phyloP scores from a whole-genome alignment of 2,888 invertebrate genomes.

The Euplagia quadripunctaria region DNA sequence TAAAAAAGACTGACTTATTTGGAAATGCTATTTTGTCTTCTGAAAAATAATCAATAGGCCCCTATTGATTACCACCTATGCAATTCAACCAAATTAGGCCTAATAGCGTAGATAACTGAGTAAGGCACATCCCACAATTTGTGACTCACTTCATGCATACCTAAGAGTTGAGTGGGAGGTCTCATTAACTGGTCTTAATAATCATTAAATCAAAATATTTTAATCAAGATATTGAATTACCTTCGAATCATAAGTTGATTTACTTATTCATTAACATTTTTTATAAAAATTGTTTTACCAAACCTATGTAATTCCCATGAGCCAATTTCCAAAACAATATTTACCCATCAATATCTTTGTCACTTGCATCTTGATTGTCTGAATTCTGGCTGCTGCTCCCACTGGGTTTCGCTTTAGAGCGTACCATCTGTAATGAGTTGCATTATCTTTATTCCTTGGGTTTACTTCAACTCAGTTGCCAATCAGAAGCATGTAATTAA shows the following conservation, averaged over 20 bases:
- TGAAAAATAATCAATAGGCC: too few species aligned
- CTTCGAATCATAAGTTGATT: too few species aligned
- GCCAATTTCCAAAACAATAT: constrained; percentile 55
- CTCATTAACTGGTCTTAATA: neutral
- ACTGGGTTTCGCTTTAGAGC: constrained; percentile 77
- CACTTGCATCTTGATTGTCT: constrained; percentile 74
- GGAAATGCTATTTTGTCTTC: neutral
- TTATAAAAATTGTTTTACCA: neutral
- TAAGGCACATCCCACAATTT: neutral
- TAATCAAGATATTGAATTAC: neutral
- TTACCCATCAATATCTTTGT: constrained; percentile 85
- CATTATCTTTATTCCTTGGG: constrained; percentile 35
- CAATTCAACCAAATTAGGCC: neutral
- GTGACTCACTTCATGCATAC: neutral
- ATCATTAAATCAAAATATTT: neutral
- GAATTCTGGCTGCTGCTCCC: constrained; percentile 78
- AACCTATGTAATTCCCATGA: neutral
- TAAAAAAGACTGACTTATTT: too few species aligned
- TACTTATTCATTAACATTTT: too few species aligned
- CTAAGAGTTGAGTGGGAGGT: too few species aligned
- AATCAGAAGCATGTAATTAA: neutral
- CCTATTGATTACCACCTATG: neutral
- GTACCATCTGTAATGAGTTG: constrained; percentile 81
- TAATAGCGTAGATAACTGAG: neutral
- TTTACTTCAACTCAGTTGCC: constrained; percentile 8